Evolutionary conservation across 2,888 invertebrate genomes (phyloP), one percentile per base, ranked within the genome.

Genomic region (Artemia sp.): DNA sequence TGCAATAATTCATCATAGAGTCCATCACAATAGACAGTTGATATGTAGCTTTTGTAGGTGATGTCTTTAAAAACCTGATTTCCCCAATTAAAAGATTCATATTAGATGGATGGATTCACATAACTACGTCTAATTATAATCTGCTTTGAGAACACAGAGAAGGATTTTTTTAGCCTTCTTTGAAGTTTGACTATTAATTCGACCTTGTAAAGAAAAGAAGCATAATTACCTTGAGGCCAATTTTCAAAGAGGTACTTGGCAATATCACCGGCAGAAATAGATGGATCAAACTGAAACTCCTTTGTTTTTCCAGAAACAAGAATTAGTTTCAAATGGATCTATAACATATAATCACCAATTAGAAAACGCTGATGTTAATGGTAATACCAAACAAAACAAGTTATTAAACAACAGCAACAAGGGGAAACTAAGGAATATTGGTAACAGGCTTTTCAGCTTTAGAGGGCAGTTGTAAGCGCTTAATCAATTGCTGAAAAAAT

Each of bases 251-350:
- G 96, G 84, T 92, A 89, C 83, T 96, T 92, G 76, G 97, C 95
- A 81, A 98, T 96, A 81, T 97, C 96, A 76, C 94, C 92, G 76
- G 97, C 98, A 74, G 96, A 95, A 82, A 94, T 94, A 77, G 89
- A 89, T 73, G 95, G 93, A 80, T 87, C 89, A 84, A 97, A 98
- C 78, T 93, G 85, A 84, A 95, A 98, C 84, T 98, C 97, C 86
- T 94, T 93, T 81, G 96, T 97, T 83, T 95, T 94, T 76, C 97
- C 97, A 81, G 93, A 95, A 79, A 97, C 97, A 81, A 98, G 86
- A 80, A 98, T 97, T 82, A 98, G 85, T 79, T 93, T 88, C 80
- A 98, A 85, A 82, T 96, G 96, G 81, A 97, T 93, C 96, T 97
- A 87, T 11, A 87, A 86, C 76, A 78, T 76, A 74, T 58, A 58